Percentiles rank a stretch among this genome's conserved stretches.
phyloP scores from a whole-genome alignment of 2,113 vertebrate species.

The Leptodactylus fuscus region DNA sequence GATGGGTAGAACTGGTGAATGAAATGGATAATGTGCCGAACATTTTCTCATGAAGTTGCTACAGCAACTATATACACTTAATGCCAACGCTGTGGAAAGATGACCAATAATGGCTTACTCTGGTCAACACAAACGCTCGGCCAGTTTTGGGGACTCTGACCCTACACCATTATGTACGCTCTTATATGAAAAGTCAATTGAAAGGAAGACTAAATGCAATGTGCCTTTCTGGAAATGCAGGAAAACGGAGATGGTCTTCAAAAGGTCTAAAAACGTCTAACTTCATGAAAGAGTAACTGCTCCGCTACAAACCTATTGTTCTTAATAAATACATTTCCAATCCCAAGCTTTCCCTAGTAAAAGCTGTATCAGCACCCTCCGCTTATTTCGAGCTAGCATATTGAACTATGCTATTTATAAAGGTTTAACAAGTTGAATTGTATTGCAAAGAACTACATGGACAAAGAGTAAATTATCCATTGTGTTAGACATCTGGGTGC shows the following conservation, averaged over 20 bases:
- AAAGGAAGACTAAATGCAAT: slow-evolving; percentile 84
- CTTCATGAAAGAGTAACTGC: slow-evolving; percentile 86
- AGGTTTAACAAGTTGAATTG: slow-evolving; percentile 31
- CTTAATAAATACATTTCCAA: slow-evolving; percentile 85
- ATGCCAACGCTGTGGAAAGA: slow-evolving; percentile 14
- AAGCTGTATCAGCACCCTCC: slow-evolving; percentile 77
- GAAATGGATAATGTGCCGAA: slow-evolving; percentile 18
- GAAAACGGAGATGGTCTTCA: slow-evolving; percentile 82
- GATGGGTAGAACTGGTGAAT: not conserved
- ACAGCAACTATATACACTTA: slow-evolving; percentile 32
- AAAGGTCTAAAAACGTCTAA: slow-evolving; percentile 88
- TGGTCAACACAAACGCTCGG: slow-evolving; percentile 9
- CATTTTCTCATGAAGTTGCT: not conserved
- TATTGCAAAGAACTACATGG: slow-evolving; percentile 54
- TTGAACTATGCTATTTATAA: slow-evolving; percentile 56
- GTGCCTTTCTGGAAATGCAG: slow-evolving; percentile 81
- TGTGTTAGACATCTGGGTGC: slow-evolving; percentile 45
- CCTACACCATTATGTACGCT: not conserved
- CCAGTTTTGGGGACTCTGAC: not conserved
- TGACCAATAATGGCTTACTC: slow-evolving; percentile 30
- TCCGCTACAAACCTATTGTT: slow-evolving; percentile 87
- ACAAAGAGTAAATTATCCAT: slow-evolving; percentile 35
- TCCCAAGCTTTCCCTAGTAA: slow-evolving; percentile 72
- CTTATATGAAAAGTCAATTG: slow-evolving; percentile 70
- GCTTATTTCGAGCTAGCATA: slow-evolving; percentile 53